Percentiles rank a stretch among this genome's conserved stretches.
These are phyloP conservation scores for Sinocyclocheilus anshuiensis DNA, from an alignment of 2,113 vertebrate genomes.

Conservation along the genomic window DNA sequence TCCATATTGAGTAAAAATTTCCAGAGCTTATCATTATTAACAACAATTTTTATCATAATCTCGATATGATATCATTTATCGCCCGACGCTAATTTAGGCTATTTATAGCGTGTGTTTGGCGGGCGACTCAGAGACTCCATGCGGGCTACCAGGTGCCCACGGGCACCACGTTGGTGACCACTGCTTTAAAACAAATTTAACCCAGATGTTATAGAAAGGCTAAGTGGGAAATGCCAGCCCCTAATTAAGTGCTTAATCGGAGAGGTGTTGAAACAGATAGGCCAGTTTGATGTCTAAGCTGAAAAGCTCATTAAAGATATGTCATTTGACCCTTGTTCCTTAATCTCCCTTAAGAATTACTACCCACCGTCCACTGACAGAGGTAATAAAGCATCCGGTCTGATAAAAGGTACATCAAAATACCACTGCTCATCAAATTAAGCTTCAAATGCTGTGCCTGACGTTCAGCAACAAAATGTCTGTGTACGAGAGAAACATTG, in stretches of 20 bases:
- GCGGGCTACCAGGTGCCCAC: too few species aligned
- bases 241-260: conserved; percentile 51
- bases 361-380: conserved; percentile 24
- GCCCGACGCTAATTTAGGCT: too few species aligned
- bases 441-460: neutral
- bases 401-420: conserved; percentile 38
- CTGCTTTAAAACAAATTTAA: too few species aligned
- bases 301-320: conserved; percentile 54
- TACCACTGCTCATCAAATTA: conserved; percentile 4
- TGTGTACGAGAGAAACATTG: neutral
- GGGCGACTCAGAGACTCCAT: too few species aligned
- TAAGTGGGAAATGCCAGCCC: conserved; percentile 57
- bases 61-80: too few species aligned
- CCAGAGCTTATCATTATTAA: too few species aligned
- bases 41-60: too few species aligned
- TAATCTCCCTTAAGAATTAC: conserved; percentile 20
- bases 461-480: neutral
- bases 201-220: conserved; percentile 59
- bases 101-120: too few species aligned
- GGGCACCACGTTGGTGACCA: too few species aligned
- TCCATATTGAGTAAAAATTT: too few species aligned
- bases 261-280: conserved; percentile 36
- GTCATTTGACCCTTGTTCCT: conserved; percentile 43
- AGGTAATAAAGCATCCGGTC: neutral
- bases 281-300: conserved; percentile 46